Conservation (phyloP, 2,888 invertebrate species). For the Mellilla xanthometata region DNA sequence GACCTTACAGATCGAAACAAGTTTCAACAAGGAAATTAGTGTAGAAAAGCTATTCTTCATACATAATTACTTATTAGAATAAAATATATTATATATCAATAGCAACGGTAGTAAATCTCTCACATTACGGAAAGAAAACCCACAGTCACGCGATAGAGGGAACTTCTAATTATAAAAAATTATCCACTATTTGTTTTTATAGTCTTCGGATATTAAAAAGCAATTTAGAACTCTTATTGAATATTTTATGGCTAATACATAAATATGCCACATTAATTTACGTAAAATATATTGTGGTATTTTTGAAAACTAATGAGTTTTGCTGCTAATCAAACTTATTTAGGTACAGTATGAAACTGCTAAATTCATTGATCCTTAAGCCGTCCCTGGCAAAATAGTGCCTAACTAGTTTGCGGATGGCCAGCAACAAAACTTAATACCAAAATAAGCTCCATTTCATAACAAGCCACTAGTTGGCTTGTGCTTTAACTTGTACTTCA, state of each 20-base stretch:
- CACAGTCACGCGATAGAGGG: slow-evolving; percentile 37
- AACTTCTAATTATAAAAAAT: slow-evolving; percentile 36
- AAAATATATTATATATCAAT: slow-evolving; percentile 23
- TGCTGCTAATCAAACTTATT: too few relatives aligned
- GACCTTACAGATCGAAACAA: slow-evolving; percentile 6
- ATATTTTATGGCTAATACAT: not conserved
- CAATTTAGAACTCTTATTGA: slow-evolving; percentile 1
- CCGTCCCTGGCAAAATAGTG: slow-evolving; percentile 52
- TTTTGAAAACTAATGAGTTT: too few relatives aligned
- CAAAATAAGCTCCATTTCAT: slow-evolving; percentile 23
- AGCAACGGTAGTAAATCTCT: slow-evolving; percentile 17
- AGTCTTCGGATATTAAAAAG: slow-evolving; percentile 24
- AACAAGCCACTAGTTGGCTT: slow-evolving; percentile 19
- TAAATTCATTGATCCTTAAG: slow-evolving; percentile 37
- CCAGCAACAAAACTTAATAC: slow-evolving; percentile 47
- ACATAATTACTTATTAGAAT: slow-evolving; percentile 1
- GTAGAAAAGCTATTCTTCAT: slow-evolving; percentile 4
- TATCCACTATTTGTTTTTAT: not conserved
- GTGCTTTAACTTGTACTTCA: slow-evolving; percentile 12
- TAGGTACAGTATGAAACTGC: too few relatives aligned
- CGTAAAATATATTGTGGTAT: too few relatives aligned
- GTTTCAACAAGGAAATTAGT: slow-evolving; percentile 6
- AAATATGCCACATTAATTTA: not conserved
- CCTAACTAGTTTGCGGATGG: slow-evolving; percentile 59
- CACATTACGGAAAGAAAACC: slow-evolving; percentile 20